phyloP scores from a whole-genome alignment of 1,140 invertebrate genomes.

The Drosophila suzukii region DNA sequence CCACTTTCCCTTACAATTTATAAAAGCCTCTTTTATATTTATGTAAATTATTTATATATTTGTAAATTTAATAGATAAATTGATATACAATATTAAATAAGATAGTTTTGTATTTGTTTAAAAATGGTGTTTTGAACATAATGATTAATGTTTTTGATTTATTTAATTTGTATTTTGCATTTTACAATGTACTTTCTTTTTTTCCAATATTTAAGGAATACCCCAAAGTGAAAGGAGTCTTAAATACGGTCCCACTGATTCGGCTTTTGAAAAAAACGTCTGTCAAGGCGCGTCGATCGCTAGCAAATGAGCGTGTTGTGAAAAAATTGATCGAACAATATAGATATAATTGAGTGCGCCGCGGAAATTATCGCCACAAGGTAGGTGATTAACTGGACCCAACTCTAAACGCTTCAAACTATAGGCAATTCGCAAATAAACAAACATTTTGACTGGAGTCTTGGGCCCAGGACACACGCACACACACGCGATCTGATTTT shows the following conservation, averaged over 20 bases:
- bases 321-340: neutral
- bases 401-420: slow-evolving; percentile 2
- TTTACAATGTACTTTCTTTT: no score
- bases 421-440: slow-evolving; percentile 5
- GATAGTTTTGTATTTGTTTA: no score
- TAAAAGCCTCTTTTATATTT: no score
- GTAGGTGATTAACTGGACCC: slow-evolving; percentile 5
- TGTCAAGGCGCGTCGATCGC: slow-evolving; percentile 24
- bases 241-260: slow-evolving; percentile 2
- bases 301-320: neutral
- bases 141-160: neutral
- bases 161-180: neutral
- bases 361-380: slow-evolving; percentile 7
- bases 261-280: slow-evolving; percentile 37
- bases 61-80: no score
- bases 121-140: no score
- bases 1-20: no score
- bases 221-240: neutral
- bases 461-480: slow-evolving; percentile 19
- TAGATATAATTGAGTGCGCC: neutral
- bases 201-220: neutral
- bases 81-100: no score
- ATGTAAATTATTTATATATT: no score
- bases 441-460: neutral
- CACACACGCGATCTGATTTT: slow-evolving; percentile 7